These are phyloP conservation scores for Nannoperca australis DNA, from an alignment of 2,797 vertebrate genomes.

Conservation along the genomic window DNA sequence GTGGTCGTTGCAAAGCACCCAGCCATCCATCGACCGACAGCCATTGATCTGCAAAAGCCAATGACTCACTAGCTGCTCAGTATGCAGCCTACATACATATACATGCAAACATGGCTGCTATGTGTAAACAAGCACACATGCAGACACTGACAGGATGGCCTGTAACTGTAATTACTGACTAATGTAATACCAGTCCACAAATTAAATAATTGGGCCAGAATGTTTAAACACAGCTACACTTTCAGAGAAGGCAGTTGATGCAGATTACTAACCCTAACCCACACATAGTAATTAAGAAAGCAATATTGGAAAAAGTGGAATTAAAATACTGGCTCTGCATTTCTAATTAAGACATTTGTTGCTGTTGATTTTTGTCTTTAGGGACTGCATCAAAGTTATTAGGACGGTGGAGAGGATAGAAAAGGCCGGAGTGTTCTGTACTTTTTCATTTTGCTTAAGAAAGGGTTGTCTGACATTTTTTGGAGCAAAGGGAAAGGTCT, in stretches of 20 bases:
- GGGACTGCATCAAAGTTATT: not conserved
- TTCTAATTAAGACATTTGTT: slow-evolving; percentile 33
- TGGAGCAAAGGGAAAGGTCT: not conserved
- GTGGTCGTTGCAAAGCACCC: slow-evolving; percentile 79
- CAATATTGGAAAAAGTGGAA: slow-evolving; percentile 27
- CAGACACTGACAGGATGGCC: slow-evolving; percentile 42
- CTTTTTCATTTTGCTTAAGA: not conserved
- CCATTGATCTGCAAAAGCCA: slow-evolving; percentile 79
- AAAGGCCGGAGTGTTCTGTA: not conserved
- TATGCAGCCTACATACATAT: slow-evolving; percentile 66
- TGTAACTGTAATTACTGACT: slow-evolving; percentile 50
- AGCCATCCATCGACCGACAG: slow-evolving; percentile 75
- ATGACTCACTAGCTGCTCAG: slow-evolving; percentile 74
- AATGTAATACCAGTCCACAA: slow-evolving; percentile 64
- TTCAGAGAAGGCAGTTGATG: slow-evolving; percentile 32
- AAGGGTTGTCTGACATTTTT: not conserved
- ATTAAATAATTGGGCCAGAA: slow-evolving; percentile 59
- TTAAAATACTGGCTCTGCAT: slow-evolving; percentile 38
- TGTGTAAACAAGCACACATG: slow-evolving; percentile 60
- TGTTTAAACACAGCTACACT: slow-evolving; percentile 41
- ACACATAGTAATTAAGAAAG: slow-evolving; percentile 49
- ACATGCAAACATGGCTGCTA: slow-evolving; percentile 54
- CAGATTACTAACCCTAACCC: slow-evolving; percentile 48
- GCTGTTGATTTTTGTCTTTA: not conserved
- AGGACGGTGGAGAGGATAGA: not conserved